These are phyloP conservation scores for Crioceris asparagi DNA, from an alignment of 2,888 invertebrate genomes.

Conservation along the genomic window DNA sequence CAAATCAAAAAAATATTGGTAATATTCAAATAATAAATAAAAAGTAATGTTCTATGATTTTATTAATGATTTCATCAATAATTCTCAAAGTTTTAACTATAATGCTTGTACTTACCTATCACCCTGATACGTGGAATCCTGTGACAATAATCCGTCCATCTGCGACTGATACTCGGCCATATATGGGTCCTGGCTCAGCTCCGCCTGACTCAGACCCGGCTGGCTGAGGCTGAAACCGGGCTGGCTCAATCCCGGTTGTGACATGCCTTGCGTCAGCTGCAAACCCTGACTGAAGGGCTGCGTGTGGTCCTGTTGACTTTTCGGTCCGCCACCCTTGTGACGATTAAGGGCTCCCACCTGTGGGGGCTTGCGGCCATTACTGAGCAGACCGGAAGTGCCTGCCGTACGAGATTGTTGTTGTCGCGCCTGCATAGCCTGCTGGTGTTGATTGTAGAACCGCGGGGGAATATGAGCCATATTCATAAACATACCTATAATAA, in stretches of 20 bases:
- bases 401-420: too few relatives aligned
- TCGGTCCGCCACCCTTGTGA: slow-evolving; percentile 17
- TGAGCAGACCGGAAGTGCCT: slow-evolving; percentile 18
- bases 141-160: slow-evolving; percentile 88
- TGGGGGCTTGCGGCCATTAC: slow-evolving; percentile 23
- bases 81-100: background rate
- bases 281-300: slow-evolving; percentile 55
- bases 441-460: slow-evolving; percentile 64
- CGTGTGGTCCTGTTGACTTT: slow-evolving; percentile 36
- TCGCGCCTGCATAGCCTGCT: slow-evolving; percentile 52
- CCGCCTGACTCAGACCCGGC: slow-evolving; percentile 59
- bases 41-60: too few relatives aligned
- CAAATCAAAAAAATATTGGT: background rate
- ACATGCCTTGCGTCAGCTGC: slow-evolving; percentile 56
- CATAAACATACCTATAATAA: slow-evolving; percentile 69
- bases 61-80: background rate
- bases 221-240: slow-evolving; percentile 55
- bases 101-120: slow-evolving; percentile 36
- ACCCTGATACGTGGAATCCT: slow-evolving; percentile 50
- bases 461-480: slow-evolving; percentile 75
- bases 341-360: slow-evolving; percentile 12
- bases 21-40: too few relatives aligned
- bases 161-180: slow-evolving; percentile 84
- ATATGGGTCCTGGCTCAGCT: slow-evolving; percentile 72
- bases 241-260: slow-evolving; percentile 65